Evolutionary conservation across 2,888 invertebrate species (phyloP), one percentile per base, ranked within the genome.

Genomic region (Nesidiocoris tenuis): DNA sequence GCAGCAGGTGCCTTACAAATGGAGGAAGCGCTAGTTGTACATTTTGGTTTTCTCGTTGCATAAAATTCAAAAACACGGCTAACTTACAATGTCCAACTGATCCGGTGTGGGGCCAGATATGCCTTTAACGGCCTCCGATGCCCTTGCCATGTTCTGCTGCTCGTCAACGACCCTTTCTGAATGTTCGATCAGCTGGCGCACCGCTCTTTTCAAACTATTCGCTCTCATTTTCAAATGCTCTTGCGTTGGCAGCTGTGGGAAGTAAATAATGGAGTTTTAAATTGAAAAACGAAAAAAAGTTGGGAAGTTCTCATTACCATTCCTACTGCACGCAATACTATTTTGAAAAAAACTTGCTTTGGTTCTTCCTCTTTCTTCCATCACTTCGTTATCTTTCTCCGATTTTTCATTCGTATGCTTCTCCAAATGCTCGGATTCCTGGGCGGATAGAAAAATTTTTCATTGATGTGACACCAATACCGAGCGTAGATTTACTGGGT

Each of bases 131-230:
- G 61, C n/a, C n/a, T 76, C 76, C n/a, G 59, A 16, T 17, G 65
- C 67, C 67, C 67, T 76, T 1, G 77, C n/a, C 25, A 77, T 68
- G 55, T 79, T 79, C 57, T 80, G 80, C 57, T 80, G 80, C 56
- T 80, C 90, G 80, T 90, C 90, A 25, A 89, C 88, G 79, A 86
- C 88, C 82, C 87, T 88, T 81, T 93, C 93, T 0, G 92, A 90
- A 82, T 93, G 91, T 82, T 93, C 92, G 66, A 94, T 90, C 57
- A 94, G 88, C 83, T 89, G 90, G 78, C 91, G 87, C 77, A 94
- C 90, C 21, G 93, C 93, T 81, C 91, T 89, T 84, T 94, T 94
- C 79, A 94, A 86, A 84, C 93, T 94, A 82, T 93, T 93, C 18
- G 93, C 93, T 71, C 94, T 84, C 61, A 85, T 85, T 85, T 87